Evolutionary conservation across 2,888 invertebrate species (phyloP).

Genomic region (Cheilosia impressa): DNA sequence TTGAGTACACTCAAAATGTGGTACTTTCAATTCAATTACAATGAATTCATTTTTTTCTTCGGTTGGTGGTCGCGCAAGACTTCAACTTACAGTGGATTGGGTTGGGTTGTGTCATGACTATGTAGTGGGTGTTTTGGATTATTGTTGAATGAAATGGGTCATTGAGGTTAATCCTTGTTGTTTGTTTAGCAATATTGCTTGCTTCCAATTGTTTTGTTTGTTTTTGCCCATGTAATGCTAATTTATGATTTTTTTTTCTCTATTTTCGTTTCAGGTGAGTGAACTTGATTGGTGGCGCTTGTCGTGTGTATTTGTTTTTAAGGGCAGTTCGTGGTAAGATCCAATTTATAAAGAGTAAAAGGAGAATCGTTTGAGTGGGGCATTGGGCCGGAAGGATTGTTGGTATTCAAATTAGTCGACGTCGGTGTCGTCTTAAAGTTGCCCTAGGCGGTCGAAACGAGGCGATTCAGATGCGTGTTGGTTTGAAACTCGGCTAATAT

Average conservation of each 20-base stretch:
- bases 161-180: constrained; percentile 57
- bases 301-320: constrained; percentile 22
- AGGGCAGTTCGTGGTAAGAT: constrained; percentile 50
- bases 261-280: constrained; percentile 72
- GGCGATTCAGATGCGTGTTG: not conserved
- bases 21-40: constrained; percentile 74
- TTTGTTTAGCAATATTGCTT: constrained; percentile 49
- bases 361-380: not conserved
- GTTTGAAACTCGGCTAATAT: not conserved
- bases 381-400: not conserved
- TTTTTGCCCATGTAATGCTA: constrained; percentile 50
- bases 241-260: constrained; percentile 54
- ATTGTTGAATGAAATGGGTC: constrained; percentile 58
- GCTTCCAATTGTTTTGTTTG: not conserved
- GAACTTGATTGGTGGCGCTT: constrained; percentile 47
- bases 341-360: constrained; percentile 12
- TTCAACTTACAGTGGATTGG: constrained; percentile 19
- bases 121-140: constrained; percentile 49
- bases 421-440: no score
- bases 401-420: not conserved
- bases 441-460: no score
- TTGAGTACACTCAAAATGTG: constrained; percentile 73
- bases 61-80: constrained; percentile 25
- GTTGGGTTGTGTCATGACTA: constrained; percentile 28
- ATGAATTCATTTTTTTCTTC: constrained; percentile 27